Conservation (phyloP, 2,888 invertebrate species). For the Andrena haemorrhoa region DNA sequence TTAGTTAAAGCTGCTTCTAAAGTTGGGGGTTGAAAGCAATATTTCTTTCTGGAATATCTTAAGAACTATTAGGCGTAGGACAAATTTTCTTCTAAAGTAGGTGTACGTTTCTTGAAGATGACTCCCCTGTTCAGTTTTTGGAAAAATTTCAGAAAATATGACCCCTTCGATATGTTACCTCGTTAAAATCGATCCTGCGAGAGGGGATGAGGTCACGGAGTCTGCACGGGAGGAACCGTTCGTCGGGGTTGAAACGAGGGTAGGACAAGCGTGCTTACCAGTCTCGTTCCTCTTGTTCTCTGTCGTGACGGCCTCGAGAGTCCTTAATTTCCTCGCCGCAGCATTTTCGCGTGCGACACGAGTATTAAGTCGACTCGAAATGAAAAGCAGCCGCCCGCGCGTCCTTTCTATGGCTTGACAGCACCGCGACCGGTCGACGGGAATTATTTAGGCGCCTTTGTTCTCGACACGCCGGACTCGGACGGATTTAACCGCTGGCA, state of each 20-base stretch:
- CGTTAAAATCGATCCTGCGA: no score
- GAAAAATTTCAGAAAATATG: no score
- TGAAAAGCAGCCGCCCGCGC: conserved; percentile 65
- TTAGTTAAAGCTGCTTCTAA: no score
- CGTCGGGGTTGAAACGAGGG: conserved; percentile 47
- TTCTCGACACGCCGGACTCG: conserved; percentile 19
- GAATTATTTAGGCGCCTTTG: conserved; percentile 62
- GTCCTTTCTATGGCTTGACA: conserved; percentile 55
- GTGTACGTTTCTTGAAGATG: no score
- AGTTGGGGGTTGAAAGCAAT: no score
- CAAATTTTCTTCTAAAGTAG: no score
- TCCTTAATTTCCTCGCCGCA: conserved; percentile 72
- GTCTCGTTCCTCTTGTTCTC: conserved; percentile 48
- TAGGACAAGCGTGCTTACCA: conserved; percentile 54
- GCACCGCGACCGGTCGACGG: conserved; percentile 48
- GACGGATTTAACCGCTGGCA: background rate
- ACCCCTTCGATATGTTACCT: no score
- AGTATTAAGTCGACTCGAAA: conserved; percentile 69
- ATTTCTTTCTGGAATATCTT: no score
- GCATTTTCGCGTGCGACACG: conserved; percentile 75
- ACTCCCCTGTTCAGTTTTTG: no score
- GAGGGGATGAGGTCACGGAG: conserved; percentile 13
- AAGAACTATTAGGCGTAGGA: no score
- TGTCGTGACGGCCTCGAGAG: conserved; percentile 70
- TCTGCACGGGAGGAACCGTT: conserved; percentile 44